phyloP scores from a whole-genome alignment of 1,140 invertebrate genomes.

The Hetaerina americana region DNA sequence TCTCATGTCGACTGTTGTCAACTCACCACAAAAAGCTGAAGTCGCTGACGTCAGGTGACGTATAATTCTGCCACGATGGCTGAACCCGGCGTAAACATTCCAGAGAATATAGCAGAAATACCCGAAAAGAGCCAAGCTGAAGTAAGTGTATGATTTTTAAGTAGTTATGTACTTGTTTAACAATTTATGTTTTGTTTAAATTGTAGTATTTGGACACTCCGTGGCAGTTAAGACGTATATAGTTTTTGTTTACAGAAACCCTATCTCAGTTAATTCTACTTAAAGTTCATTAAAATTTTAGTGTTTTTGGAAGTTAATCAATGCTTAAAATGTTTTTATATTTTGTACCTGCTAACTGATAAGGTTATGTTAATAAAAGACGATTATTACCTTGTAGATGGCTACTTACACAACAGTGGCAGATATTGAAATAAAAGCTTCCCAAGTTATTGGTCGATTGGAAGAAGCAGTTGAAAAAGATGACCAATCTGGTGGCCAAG shows the following conservation, averaged over 20 bases:
- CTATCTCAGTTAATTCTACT: too few species aligned
- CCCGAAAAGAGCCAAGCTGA: background rate
- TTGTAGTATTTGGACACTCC: too few species aligned
- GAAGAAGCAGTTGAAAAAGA: conserved; percentile 43
- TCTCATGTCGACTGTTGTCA: background rate
- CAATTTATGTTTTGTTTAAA: too few species aligned
- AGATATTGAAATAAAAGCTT: conserved; percentile 49
- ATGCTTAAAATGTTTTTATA: too few species aligned
- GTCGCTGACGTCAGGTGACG: background rate
- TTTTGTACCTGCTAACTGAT: too few species aligned
- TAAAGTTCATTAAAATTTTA: too few species aligned
- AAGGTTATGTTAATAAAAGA: too few species aligned
- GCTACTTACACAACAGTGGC: conserved; percentile 22
- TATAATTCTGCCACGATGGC: conserved; percentile 3
- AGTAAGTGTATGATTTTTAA: background rate
- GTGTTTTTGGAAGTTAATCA: too few species aligned
- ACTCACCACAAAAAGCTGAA: background rate
- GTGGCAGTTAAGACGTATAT: too few species aligned
- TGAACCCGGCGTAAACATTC: conserved; percentile 4
- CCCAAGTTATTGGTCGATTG: conserved; percentile 45
- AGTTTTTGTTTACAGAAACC: too few species aligned
- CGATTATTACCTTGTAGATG: too few species aligned
- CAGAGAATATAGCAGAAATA: background rate
- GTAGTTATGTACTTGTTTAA: too few species aligned
- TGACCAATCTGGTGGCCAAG: conserved; percentile 31